Conservation (phyloP, 2,797 vertebrate species). For the Etheostoma nigrum region DNA sequence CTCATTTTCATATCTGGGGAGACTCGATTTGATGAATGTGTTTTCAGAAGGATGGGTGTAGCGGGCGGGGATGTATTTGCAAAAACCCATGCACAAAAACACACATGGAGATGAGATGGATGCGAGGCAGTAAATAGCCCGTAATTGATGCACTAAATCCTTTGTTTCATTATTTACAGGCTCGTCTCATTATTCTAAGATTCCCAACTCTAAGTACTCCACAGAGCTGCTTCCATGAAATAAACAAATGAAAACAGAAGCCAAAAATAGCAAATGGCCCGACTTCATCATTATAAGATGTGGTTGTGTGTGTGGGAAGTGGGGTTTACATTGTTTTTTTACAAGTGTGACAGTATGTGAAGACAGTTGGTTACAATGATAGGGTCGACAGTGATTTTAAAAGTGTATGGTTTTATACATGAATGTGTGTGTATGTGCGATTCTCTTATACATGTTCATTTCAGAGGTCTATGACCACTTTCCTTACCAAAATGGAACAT, state of each 20-base stretch:
- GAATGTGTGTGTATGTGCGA: not conserved
- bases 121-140: slow-evolving; percentile 74
- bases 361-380: not conserved
- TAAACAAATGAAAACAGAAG: slow-evolving; percentile 69
- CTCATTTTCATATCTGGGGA: slow-evolving; percentile 78
- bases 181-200: slow-evolving; percentile 72
- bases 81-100: slow-evolving; percentile 6
- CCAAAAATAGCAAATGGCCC: slow-evolving; percentile 63
- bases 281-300: slow-evolving; percentile 53
- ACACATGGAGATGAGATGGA: slow-evolving; percentile 57
- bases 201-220: slow-evolving; percentile 57
- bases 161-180: slow-evolving; percentile 84
- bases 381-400: slow-evolving; percentile 26
- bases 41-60: slow-evolving; percentile 47
- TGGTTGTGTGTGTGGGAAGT: slow-evolving; percentile 18
- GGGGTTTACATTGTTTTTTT: slow-evolving; percentile 17
- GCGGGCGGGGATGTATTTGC: not conserved
- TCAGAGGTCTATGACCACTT: not conserved
- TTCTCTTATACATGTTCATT: not conserved
- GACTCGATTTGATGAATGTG: slow-evolving; percentile 72
- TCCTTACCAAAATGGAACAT: not conserved
- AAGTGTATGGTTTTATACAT: not conserved
- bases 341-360: slow-evolving; percentile 15
- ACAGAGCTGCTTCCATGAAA: slow-evolving; percentile 52
- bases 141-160: slow-evolving; percentile 81